These are phyloP conservation scores for Lycophotia porphyrea DNA, from an alignment of 2,888 invertebrate genomes.

Conservation along the genomic window DNA sequence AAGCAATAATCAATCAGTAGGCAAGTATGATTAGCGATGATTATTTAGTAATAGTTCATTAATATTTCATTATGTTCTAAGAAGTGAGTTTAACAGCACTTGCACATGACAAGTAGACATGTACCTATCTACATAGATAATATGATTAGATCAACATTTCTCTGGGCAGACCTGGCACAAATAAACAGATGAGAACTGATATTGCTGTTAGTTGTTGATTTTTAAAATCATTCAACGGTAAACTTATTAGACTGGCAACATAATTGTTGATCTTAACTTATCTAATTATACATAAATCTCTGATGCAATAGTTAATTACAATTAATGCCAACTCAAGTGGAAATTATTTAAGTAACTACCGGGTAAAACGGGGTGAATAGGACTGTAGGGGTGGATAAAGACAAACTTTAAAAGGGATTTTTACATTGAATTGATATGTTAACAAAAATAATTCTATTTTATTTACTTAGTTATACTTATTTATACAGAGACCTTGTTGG, in stretches of 20 bases:
- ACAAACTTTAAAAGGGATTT: too few relatives aligned
- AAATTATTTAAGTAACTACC: slow-evolving; percentile 2
- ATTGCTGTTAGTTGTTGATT: slow-evolving; percentile 5
- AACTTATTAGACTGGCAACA: slow-evolving; percentile 14
- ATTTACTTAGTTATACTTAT: too few relatives aligned
- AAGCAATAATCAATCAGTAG: slow-evolving; percentile 41
- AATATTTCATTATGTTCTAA: slow-evolving; percentile 51
- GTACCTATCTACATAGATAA: slow-evolving; percentile 9
- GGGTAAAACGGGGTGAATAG: too few relatives aligned
- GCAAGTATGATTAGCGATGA: slow-evolving; percentile 40
- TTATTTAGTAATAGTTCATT: slow-evolving; percentile 47
- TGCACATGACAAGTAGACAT: slow-evolving; percentile 19
- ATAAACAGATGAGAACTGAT: slow-evolving; percentile 23
- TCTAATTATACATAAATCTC: slow-evolving; percentile 15
- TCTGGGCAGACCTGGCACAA: slow-evolving; percentile 36
- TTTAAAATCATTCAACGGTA: slow-evolving; percentile 13
- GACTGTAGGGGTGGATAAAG: too few relatives aligned
- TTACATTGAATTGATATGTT: too few relatives aligned
- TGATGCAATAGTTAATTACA: slow-evolving; percentile 2
- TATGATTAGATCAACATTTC: slow-evolving; percentile 26
- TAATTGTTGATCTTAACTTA: slow-evolving; percentile 25
- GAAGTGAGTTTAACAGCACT: slow-evolving; percentile 21
- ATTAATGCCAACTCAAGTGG: neutral
- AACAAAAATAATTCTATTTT: too few relatives aligned
- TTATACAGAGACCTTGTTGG: too few relatives aligned